These are phyloP conservation scores for Willowsia nigromaculata DNA, from an alignment of 2,888 invertebrate species.

Conservation along the genomic window DNA sequence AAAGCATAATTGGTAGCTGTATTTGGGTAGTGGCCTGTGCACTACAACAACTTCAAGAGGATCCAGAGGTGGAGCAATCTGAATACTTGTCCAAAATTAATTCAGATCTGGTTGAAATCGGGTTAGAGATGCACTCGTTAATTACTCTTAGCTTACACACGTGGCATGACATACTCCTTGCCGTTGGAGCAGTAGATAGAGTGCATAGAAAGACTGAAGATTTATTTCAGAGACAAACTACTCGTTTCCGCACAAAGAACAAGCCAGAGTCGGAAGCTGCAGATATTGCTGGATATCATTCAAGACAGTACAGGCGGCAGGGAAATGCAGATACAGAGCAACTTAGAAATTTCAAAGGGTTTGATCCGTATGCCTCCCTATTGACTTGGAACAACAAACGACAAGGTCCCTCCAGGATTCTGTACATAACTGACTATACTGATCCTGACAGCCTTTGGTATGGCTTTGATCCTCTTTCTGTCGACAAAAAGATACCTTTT, in stretches of 20 bases:
- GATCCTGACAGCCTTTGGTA: constrained; percentile 38
- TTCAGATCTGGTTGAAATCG: not conserved
- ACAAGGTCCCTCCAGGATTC: constrained; percentile 15
- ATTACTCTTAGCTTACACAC: not conserved
- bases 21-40: constrained; percentile 54
- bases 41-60: constrained; percentile 47
- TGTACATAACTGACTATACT: constrained; percentile 38
- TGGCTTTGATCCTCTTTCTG: constrained; percentile 58
- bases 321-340: constrained; percentile 6
- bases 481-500: constrained; percentile 44
- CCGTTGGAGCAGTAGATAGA: not conserved
- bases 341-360: not conserved
- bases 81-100: constrained; percentile 14
- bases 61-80: constrained; percentile 24
- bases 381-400: constrained; percentile 20
- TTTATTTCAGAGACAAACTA: constrained; percentile 24
- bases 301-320: constrained; percentile 18
- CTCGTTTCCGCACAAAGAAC: not conserved
- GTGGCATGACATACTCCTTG: constrained; percentile 30
- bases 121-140: constrained; percentile 4
- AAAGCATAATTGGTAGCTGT: constrained; percentile 58
- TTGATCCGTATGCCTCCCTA: constrained; percentile 28
- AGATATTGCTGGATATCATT: not conserved
- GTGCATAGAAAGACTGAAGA: constrained; percentile 34
- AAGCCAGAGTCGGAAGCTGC: constrained; percentile 14